Percentiles rank a stretch among this genome's conserved stretches.
phyloP scores from a whole-genome alignment of 92 coral and sea anemone species.

The Epizoanthus scotinus region DNA sequence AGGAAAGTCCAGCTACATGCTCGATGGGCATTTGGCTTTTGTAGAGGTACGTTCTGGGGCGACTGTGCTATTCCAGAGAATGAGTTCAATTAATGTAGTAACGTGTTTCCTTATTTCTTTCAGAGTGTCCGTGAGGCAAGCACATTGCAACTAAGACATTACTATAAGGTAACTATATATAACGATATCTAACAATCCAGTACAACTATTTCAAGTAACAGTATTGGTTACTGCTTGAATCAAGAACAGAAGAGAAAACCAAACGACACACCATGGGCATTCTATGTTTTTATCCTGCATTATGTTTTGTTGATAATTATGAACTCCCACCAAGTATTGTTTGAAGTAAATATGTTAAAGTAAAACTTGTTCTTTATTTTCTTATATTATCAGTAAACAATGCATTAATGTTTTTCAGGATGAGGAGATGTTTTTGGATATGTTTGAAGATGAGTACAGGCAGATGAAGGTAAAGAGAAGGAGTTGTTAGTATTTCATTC shows the following conservation, averaged over 20 bases:
- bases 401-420: slow-evolving; percentile 71
- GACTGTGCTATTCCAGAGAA: no score
- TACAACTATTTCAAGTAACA: no score
- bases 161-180: slow-evolving; percentile 78
- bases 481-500: neutral
- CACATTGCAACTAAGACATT: slow-evolving; percentile 89
- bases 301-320: neutral
- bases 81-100: neutral
- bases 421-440: slow-evolving; percentile 92
- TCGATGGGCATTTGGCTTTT: slow-evolving; percentile 85
- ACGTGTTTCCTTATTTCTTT: slow-evolving; percentile 15
- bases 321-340: no score
- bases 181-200: no score
- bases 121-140: slow-evolving; percentile 96
- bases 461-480: slow-evolving; percentile 81
- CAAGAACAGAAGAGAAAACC: no score
- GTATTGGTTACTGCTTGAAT: no score
- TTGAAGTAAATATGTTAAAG: no score
- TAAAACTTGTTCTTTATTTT: no score
- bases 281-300: no score
- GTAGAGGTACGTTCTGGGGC: slow-evolving; percentile 67
- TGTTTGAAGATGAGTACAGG: slow-evolving; percentile 98
- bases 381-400: neutral
- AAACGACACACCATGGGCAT: no score
- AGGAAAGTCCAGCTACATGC: slow-evolving; percentile 58